Base-by-base conservation (phyloP, 2,797 vertebrate genomes). In the Cynopterus sphinx region DNA sequence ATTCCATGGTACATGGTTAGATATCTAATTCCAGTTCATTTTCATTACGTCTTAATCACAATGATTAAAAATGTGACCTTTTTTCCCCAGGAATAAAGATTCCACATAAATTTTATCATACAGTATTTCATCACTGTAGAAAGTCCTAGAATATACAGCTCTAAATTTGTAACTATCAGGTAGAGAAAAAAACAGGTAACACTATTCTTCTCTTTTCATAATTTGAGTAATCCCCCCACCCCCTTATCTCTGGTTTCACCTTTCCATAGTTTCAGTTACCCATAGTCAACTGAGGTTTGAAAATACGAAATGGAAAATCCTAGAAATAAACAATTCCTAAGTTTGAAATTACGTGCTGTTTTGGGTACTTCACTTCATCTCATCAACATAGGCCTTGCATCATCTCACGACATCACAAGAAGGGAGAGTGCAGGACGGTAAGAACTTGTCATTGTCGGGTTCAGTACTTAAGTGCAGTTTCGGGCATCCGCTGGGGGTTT, bases 41-140 rank as follows among this genome's bases (percentile, higher is more conserved):
- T 94, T 74, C 46, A 82, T 91, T 93, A 84, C 73, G 36, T 83
- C 86, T 70, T 71, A 85, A 97, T 90, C 73, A 91, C 13, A 96
- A 0, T 82, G 68, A 95, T 88, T 96, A 82, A 97, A 96, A 95
- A 94, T 87, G 41, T 49, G 53, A 94, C 28, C 61, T 87, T 95
- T 95, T 73, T 77, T 95, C 61, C 67, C 67, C 6, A 68, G 21
- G 19, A 96, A n/a, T 61, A 94, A 94, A 89, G 36, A 89, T 63
- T 95, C 15, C 57, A 94, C 65, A 39, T 78, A 96, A 95, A 91
- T 84, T 87, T 87, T 92, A 94, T 70, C 43, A 84, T 41, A 87
- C 28, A 90, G 53, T 90, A 95, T 84, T 90, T 94, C 16, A 86
- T 9, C 57, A 85, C 19, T 95, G 46, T 51, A 39, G 94, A 91